phyloP scores from a whole-genome alignment of 1,140 invertebrate species.

The Holotrichia oblita region DNA sequence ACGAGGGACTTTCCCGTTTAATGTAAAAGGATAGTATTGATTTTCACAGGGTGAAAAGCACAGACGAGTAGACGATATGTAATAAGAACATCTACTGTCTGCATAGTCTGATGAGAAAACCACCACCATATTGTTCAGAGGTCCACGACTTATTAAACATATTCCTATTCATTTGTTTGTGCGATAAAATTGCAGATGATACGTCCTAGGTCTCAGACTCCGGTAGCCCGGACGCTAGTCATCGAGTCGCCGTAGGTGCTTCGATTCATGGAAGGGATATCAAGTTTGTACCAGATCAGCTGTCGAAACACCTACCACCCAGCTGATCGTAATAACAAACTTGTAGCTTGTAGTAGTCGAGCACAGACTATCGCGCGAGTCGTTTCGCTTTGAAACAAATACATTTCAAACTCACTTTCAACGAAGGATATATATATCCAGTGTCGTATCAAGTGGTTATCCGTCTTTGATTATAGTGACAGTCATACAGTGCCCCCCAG shows the following conservation, averaged over 20 bases:
- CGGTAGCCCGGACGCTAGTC: neutral
- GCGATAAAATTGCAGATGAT: neutral
- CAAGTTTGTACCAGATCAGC: conserved; percentile 55
- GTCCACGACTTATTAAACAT: neutral
- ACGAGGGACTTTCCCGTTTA: neutral
- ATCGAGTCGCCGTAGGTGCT: neutral
- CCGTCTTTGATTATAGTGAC: neutral
- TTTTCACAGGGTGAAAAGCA: neutral
- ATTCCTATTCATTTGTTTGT: neutral
- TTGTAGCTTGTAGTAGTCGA: conserved; percentile 37
- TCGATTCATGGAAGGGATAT: conserved; percentile 44
- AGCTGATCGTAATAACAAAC: conserved; percentile 57
- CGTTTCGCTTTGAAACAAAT: neutral
- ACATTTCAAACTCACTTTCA: neutral
- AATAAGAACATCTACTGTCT: neutral
- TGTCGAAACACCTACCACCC: conserved; percentile 47
- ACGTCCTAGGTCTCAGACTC: neutral
- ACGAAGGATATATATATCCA: neutral
- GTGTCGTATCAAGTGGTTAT: neutral
- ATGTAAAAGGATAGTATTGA: neutral
- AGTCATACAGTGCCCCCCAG: neutral
- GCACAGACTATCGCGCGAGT: neutral
- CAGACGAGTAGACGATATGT: neutral
- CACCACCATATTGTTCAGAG: neutral
- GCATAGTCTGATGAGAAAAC: neutral